Evolutionary conservation across 2,113 vertebrate species (phyloP).

Genomic region (Ahaetulla prasina): DNA sequence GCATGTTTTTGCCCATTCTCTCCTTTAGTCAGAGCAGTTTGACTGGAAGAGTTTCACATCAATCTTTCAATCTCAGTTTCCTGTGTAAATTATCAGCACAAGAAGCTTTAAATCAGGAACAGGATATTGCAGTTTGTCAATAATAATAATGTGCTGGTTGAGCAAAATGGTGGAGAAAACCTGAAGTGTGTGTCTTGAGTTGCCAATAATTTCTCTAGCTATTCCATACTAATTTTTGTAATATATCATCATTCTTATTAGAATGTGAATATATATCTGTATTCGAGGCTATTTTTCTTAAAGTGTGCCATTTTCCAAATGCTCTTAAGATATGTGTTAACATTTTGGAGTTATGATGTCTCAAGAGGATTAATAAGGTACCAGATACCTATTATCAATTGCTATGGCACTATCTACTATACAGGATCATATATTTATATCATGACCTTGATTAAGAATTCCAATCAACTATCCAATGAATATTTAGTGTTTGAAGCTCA

Average conservation of each 20-base stretch:
- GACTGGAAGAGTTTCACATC: neutral
- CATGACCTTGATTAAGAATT: conserved; percentile 13
- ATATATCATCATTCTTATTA: neutral
- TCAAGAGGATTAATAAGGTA: conserved; percentile 1
- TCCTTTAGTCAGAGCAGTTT: neutral
- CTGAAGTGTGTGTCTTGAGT: neutral
- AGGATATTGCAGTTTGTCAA: neutral
- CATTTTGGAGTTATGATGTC: neutral
- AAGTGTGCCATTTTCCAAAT: neutral
- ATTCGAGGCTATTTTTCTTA: neutral
- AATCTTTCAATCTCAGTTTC: neutral
- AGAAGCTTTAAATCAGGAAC: neutral
- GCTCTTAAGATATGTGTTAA: neutral
- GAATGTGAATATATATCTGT: neutral
- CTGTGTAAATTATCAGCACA: neutral
- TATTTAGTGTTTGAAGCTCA: conserved; percentile 8
- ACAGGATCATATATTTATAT: neutral
- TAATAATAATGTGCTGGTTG: neutral
- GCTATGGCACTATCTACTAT: neutral
- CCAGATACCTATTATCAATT: neutral
- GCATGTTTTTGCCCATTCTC: neutral
- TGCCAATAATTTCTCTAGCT: neutral
- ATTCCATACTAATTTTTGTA: neutral
- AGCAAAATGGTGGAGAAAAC: neutral
- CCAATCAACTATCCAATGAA: conserved; percentile 14